Percentiles rank a stretch among this genome's conserved stretches.
phyloP scores from a whole-genome alignment of 2,113 vertebrate species.

The Garra rufa region DNA sequence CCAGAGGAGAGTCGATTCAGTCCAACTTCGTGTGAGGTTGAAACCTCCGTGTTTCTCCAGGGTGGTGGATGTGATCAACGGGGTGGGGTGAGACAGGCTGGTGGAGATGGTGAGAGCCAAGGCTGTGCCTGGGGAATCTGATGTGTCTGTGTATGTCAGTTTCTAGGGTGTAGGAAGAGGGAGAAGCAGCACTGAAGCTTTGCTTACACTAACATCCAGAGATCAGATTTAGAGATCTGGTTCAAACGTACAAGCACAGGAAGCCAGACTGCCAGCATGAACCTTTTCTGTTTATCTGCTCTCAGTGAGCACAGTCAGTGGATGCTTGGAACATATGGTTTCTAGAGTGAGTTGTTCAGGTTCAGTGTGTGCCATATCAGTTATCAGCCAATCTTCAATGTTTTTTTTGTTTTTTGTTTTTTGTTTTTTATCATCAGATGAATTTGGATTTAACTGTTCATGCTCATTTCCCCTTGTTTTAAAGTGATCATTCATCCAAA shows the following conservation, averaged over 20 bases:
- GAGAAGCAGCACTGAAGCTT: not conserved
- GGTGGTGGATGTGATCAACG: conserved; percentile 10
- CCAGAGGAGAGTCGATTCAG: conserved; percentile 25
- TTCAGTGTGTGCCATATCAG: not conserved
- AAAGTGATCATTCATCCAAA: not conserved
- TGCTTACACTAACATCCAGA: conserved; percentile 1
- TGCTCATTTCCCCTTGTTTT: not conserved
- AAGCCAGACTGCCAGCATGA: not conserved
- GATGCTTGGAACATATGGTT: not conserved
- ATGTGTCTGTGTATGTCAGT: conserved; percentile 7
- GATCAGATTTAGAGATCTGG: conserved; percentile 13
- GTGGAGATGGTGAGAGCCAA: conserved; percentile 20
- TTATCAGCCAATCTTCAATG: not conserved
- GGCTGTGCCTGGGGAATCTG: conserved; percentile 6
- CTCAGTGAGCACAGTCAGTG: not conserved
- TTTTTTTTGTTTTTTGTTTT: not conserved
- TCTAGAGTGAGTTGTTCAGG: not conserved
- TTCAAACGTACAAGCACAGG: conserved; percentile 9
- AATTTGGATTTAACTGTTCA: not conserved
- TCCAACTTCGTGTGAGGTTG: conserved; percentile 18
- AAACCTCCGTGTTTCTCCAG: not conserved
- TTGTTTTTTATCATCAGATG: not conserved
- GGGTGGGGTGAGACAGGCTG: not conserved
- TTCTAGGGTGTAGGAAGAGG: conserved; percentile 2
- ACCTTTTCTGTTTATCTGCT: conserved; percentile 14